Percentiles rank a stretch among this genome's conserved stretches.
phyloP scores from a whole-genome alignment of 2,888 invertebrate species.

The Brenthis ino region DNA sequence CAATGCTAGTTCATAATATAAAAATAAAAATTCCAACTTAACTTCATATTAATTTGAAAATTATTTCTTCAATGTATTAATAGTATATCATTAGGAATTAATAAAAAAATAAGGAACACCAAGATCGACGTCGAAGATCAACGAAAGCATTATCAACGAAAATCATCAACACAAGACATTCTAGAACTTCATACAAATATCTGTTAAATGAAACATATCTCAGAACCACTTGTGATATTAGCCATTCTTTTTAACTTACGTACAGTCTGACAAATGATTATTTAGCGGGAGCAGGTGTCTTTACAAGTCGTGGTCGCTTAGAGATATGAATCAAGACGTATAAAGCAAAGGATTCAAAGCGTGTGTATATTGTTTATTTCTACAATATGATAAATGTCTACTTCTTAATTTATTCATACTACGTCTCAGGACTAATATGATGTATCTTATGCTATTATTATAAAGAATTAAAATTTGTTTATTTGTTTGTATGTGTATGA shows the following conservation, averaged over 20 bases:
- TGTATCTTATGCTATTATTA: too few species aligned
- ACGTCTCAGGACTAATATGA: background rate
- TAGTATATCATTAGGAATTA: too few species aligned
- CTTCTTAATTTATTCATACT: background rate
- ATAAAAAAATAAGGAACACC: background rate
- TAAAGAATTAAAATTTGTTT: too few species aligned
- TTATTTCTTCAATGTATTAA: too few species aligned
- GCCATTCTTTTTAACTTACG: slow-evolving; percentile 76
- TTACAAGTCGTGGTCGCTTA: slow-evolving; percentile 37
- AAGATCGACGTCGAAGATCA: background rate
- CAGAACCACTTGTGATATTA: slow-evolving; percentile 74
- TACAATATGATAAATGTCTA: slow-evolving; percentile 12
- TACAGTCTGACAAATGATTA: slow-evolving; percentile 76
- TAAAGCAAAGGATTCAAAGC: slow-evolving; percentile 31
- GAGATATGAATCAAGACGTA: slow-evolving; percentile 41
- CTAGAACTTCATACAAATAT: slow-evolving; percentile 42
- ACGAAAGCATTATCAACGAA: background rate
- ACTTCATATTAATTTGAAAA: too few species aligned
- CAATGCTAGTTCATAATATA: too few species aligned
- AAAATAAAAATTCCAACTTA: too few species aligned
- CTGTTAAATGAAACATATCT: slow-evolving; percentile 56
- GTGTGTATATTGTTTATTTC: slow-evolving; percentile 30
- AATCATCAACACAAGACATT: background rate
- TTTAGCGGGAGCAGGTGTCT: slow-evolving; percentile 70
- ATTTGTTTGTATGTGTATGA: too few species aligned